These are phyloP conservation scores for Charanyca ferruginea DNA, from an alignment of 2,888 invertebrate species.

Conservation along the genomic window DNA sequence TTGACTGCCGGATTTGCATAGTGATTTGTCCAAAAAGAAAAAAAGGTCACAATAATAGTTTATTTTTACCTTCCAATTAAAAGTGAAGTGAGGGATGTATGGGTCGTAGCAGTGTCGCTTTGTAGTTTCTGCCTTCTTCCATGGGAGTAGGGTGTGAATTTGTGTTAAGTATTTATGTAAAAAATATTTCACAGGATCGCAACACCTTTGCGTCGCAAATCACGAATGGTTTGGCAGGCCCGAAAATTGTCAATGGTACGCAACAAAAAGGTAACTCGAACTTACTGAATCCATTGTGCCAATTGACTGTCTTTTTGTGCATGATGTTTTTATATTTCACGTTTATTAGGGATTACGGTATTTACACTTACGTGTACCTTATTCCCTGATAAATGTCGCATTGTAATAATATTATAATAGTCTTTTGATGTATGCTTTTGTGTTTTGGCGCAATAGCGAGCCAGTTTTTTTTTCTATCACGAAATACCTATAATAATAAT, in stretches of 20 bases:
- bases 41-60: background rate
- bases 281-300: constrained; percentile 59
- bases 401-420: background rate
- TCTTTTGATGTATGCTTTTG: background rate
- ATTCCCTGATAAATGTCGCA: constrained; percentile 21
- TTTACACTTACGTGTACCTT: background rate
- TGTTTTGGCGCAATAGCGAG: constrained; percentile 12
- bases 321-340: background rate
- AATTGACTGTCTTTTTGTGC: constrained; percentile 26
- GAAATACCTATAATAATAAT: background rate
- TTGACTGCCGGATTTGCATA: too few relatives aligned
- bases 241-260: constrained; percentile 80
- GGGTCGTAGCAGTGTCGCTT: background rate
- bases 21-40: too few relatives aligned
- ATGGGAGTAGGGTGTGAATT: background rate
- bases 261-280: constrained; percentile 76
- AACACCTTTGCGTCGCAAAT: constrained; percentile 95
- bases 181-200: constrained; percentile 86
- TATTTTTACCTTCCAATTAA: background rate
- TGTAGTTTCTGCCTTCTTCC: background rate
- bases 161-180: too few relatives aligned
- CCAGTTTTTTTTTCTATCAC: background rate
- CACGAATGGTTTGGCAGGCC: constrained; percentile 92
- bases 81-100: background rate
- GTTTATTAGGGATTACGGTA: constrained; percentile 17